A percentile compares a stretch with the other conserved stretches of the same genome.
Conservation (phyloP, 64 coral and sea anemone genomes). For the Astreopora myriophthalma region DNA sequence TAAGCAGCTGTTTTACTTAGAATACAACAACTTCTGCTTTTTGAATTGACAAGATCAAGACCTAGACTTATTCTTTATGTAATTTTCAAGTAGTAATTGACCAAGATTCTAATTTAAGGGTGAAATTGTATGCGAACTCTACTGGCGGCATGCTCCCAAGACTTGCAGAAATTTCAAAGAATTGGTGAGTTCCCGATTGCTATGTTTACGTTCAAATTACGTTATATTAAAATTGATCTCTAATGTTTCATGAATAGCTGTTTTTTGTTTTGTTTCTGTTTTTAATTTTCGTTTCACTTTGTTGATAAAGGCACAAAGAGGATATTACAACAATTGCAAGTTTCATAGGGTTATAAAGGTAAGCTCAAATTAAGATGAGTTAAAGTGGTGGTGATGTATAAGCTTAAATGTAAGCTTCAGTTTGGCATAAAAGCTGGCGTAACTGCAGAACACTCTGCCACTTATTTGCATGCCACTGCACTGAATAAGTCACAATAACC, state of each 20-base stretch:
- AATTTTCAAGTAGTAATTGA: neutral
- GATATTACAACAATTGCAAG: constrained; percentile 96
- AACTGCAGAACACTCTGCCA: no score
- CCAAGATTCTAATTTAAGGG: constrained; percentile 60
- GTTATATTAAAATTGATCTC: no score
- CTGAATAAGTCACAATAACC: no score
- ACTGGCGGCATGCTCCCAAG: constrained; percentile 94
- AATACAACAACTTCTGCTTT: neutral
- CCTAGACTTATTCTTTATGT: neutral
- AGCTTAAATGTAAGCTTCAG: no score
- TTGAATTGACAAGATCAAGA: neutral
- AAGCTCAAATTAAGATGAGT: neutral
- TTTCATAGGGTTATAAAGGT: constrained; percentile 99
- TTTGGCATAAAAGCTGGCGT: no score
- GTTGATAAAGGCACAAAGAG: constrained; percentile 69
- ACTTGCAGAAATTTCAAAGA: constrained; percentile 95
- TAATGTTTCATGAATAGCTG: neutral
- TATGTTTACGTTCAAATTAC: neutral
- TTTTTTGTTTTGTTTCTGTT: neutral
- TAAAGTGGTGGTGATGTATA: neutral
- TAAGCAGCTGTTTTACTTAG: neutral
- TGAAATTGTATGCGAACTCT: constrained; percentile 84
- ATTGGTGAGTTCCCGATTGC: constrained; percentile 63
- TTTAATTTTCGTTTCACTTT: neutral
- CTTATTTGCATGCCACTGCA: no score